A percentile compares a stretch with the other conserved stretches of the same genome.
These are phyloP conservation scores for Balaenoptera acutorostrata DNA, from an alignment of 2,113 vertebrate species.

Conservation along the genomic window DNA sequence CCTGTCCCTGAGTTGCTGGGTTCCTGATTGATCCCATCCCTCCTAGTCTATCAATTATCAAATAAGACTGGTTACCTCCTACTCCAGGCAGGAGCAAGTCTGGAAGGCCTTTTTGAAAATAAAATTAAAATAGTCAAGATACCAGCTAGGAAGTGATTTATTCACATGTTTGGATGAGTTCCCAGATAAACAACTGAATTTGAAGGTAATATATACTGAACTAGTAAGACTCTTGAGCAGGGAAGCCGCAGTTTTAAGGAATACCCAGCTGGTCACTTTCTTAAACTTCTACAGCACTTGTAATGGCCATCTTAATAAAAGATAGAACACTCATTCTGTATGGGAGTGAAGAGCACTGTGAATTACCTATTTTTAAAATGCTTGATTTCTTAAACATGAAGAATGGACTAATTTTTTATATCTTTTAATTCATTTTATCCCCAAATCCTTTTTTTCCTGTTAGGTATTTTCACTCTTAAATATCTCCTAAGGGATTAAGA, in stretches of 20 bases:
- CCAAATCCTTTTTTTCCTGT: neutral
- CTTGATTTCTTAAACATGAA: neutral
- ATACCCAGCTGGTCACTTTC: neutral
- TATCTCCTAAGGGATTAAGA: neutral
- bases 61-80: neutral
- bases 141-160: neutral
- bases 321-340: neutral
- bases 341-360: neutral
- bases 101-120: slow-evolving; percentile 25
- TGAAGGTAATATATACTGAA: neutral
- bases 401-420: neutral
- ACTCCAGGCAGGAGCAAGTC: neutral
- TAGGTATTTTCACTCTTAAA: neutral
- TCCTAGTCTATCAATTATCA: neutral
- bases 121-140: neutral
- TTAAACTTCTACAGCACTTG: neutral
- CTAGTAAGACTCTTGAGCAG: neutral
- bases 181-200: neutral
- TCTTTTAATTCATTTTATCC: neutral
- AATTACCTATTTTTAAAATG: neutral
- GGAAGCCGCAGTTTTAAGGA: neutral
- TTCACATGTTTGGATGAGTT: neutral
- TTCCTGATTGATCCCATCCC: neutral
- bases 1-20: neutral
- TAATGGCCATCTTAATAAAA: neutral